Conservation (phyloP, 2,797 vertebrate genomes). For the Gallinago solitaria region DNA sequence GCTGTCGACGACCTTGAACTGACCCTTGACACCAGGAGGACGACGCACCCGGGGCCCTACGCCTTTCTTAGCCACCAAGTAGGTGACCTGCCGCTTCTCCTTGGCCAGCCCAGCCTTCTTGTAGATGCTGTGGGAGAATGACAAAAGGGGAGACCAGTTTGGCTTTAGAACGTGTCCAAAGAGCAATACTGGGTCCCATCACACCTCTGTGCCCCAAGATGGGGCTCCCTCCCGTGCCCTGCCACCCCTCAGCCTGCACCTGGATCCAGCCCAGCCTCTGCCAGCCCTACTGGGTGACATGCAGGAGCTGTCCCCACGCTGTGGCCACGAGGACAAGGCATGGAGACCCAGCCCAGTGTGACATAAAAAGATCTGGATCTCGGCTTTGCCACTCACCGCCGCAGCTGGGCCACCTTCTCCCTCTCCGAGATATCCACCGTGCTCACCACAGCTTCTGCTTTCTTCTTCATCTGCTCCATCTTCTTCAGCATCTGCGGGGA, state of each 20-base stretch:
- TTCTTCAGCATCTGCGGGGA: conserved; percentile 89
- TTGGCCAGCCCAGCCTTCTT: conserved; percentile 95
- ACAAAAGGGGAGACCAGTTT: background rate
- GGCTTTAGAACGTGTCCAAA: background rate
- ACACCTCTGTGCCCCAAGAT: background rate
- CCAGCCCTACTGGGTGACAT: background rate
- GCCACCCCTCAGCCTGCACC: background rate
- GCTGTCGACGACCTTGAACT: conserved; percentile 93
- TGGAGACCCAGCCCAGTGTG: background rate
- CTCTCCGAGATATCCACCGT: conserved; percentile 94
- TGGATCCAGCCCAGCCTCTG: accelerated
- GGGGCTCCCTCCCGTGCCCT: background rate
- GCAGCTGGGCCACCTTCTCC: conserved; percentile 92
- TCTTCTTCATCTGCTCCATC: conserved; percentile 95
- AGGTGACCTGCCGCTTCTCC: conserved; percentile 93
- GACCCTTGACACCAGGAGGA: conserved; percentile 88
- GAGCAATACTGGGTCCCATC: accelerated
- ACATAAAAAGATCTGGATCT: background rate
- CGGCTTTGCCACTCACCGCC: conserved; percentile 77
- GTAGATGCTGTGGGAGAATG: conserved; percentile 84
- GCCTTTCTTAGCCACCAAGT: conserved; percentile 91
- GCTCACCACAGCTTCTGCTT: conserved; percentile 92
- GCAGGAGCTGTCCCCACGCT: accelerated
- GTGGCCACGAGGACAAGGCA: background rate
- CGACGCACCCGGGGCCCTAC: conserved; percentile 86